Evolutionary conservation across 2,888 invertebrate genomes (phyloP).

Genomic region (Opisthograptis luteolata): DNA sequence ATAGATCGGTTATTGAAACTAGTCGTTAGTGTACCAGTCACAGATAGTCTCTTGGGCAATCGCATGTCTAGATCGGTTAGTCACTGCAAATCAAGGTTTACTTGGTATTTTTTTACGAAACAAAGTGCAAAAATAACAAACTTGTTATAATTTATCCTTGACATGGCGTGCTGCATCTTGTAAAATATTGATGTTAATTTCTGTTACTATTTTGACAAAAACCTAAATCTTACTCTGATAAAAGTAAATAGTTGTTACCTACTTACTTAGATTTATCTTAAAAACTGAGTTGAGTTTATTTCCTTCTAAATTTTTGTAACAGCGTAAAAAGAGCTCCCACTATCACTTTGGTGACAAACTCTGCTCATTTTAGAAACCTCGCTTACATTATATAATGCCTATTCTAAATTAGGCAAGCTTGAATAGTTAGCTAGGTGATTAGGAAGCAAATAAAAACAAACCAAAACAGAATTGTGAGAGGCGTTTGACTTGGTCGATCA

Average conservation of each 20-base stretch:
- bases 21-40: too few relatives aligned
- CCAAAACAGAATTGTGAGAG: constrained; percentile 20
- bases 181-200: constrained; percentile 38
- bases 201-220: constrained; percentile 40
- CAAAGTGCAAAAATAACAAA: constrained; percentile 37
- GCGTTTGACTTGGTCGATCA: constrained; percentile 11
- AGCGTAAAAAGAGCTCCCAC: neutral
- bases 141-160: constrained; percentile 41
- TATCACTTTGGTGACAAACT: neutral
- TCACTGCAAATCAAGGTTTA: too few relatives aligned
- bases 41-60: too few relatives aligned
- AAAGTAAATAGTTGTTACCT: neutral
- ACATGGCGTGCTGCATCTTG: constrained; percentile 37
- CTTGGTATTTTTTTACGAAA: constrained; percentile 31
- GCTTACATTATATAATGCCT: constrained; percentile 6
- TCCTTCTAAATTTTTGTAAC: too few relatives aligned
- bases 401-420: constrained; percentile 7
- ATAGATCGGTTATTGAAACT: too few relatives aligned
- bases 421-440: constrained; percentile 10
- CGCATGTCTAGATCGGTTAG: too few relatives aligned
- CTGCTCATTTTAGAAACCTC: neutral
- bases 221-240: too few relatives aligned
- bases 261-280: neutral
- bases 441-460: constrained; percentile 11
- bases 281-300: too few relatives aligned